phyloP scores from a whole-genome alignment of 2,888 invertebrate genomes.

The Orchestes rusci region DNA sequence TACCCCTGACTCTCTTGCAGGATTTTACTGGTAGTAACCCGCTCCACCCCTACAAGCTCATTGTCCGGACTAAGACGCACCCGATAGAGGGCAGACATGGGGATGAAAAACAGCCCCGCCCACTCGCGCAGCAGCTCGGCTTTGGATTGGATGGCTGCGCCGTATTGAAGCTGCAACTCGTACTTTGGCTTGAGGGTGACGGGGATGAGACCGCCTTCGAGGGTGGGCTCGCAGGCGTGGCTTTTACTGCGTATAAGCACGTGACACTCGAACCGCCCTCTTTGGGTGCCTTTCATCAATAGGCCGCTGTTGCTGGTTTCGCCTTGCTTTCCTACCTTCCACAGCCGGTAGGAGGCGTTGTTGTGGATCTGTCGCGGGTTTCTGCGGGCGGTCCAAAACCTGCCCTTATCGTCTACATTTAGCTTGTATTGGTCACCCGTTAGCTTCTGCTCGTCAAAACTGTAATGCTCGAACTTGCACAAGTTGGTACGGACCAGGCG shows the following conservation, averaged over 20 bases:
- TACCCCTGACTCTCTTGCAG: slow-evolving; percentile 32
- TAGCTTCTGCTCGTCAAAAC: not conserved
- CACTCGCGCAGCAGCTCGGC: slow-evolving; percentile 36
- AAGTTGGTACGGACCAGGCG: slow-evolving; percentile 33
- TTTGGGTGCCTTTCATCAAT: slow-evolving; percentile 34
- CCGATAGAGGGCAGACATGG: slow-evolving; percentile 37
- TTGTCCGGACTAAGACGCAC: too few species aligned
- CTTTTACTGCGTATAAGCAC: slow-evolving; percentile 36
- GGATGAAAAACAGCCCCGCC: slow-evolving; percentile 36
- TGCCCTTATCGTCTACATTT: not conserved
- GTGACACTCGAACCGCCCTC: slow-evolving; percentile 31
- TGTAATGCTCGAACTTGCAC: slow-evolving; percentile 25
- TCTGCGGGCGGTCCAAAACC: not conserved
- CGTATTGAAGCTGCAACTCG: slow-evolving; percentile 37
- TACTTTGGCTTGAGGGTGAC: slow-evolving; percentile 36
- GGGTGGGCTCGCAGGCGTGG: slow-evolving; percentile 33
- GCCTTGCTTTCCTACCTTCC: slow-evolving; percentile 34
- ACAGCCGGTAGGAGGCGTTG: slow-evolving; percentile 38
- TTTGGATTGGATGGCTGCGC: slow-evolving; percentile 34
- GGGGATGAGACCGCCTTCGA: slow-evolving; percentile 26
- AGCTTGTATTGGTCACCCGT: not conserved
- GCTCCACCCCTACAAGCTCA: too few species aligned
- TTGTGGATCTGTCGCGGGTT: slow-evolving; percentile 27
- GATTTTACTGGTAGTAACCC: slow-evolving; percentile 34
- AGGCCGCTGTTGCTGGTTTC: slow-evolving; percentile 28